Percentiles rank a stretch among this genome's conserved stretches.
Evolutionary conservation across 64 coral and sea anemone species (phyloP).

Genomic region (Pachyseris speciosa): DNA sequence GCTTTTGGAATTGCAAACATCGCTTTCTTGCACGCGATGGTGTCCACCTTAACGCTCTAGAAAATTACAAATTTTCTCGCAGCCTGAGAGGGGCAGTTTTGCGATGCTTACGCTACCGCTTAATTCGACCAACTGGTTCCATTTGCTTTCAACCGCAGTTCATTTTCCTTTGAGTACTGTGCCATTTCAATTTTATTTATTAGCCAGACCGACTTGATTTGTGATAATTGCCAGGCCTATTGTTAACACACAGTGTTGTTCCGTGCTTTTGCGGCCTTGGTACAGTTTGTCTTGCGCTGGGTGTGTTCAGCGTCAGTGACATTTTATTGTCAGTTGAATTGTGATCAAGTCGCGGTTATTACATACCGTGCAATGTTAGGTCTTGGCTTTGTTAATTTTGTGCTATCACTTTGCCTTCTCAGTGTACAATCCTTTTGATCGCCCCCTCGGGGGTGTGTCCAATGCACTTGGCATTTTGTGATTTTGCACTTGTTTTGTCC

Average conservation of each 20-base stretch:
- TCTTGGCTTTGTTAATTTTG: neutral
- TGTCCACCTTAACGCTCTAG: neutral
- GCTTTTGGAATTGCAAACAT: neutral
- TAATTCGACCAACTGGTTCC: neutral
- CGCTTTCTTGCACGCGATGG: neutral
- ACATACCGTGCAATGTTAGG: neutral
- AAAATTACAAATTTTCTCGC: neutral
- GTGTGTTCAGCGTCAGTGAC: no score
- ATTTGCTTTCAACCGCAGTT: neutral
- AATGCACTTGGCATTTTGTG: neutral
- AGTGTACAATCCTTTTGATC: neutral
- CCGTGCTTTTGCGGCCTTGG: no score
- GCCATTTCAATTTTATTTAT: neutral
- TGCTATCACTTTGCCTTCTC: neutral
- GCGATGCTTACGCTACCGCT: neutral
- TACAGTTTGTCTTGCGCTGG: no score
- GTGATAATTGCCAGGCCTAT: neutral
- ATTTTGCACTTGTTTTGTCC: neutral
- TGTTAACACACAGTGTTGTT: neutral
- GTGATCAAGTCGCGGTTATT: neutral
- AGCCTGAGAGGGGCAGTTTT: constrained; percentile 6
- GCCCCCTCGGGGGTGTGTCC: neutral
- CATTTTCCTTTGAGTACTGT: neutral
- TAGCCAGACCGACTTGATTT: neutral
- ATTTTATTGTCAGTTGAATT: no score